Evolutionary conservation across 2,888 invertebrate species (phyloP).

Genomic region (Apamea sordens): DNA sequence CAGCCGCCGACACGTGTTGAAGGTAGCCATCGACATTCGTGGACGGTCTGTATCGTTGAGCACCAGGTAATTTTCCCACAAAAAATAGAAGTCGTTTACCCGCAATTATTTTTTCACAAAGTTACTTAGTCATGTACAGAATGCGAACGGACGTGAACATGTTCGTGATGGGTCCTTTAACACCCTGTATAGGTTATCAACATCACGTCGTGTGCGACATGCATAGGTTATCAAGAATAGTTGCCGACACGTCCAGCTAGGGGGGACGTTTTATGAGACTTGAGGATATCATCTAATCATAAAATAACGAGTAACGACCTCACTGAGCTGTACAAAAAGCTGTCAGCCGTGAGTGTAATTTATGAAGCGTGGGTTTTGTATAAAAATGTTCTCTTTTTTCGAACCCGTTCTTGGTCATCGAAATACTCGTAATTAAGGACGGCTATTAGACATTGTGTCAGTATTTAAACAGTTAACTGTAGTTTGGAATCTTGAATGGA

Average conservation of each 20-base stretch:
- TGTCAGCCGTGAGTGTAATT: constrained; percentile 6
- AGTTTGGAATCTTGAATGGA: neutral
- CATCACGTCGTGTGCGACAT: neutral
- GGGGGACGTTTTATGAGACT: constrained; percentile 40
- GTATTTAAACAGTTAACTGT: neutral
- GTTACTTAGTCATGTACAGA: neutral
- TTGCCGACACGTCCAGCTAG: constrained; percentile 15
- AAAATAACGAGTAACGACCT: constrained; percentile 28
- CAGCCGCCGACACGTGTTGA: too few species aligned
- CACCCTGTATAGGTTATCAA: neutral
- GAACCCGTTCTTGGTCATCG: neutral
- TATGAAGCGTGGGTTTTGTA: constrained; percentile 22
- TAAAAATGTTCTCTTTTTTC: neutral
- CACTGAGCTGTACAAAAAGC: neutral
- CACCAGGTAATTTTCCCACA: too few species aligned
- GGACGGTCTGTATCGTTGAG: too few species aligned
- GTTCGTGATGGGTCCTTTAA: neutral
- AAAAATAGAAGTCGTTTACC: neutral
- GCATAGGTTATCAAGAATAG: constrained; percentile 18
- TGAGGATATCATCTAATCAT: constrained; percentile 31
- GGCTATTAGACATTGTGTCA: neutral
- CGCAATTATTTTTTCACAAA: neutral
- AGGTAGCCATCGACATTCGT: too few species aligned
- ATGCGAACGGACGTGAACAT: neutral
- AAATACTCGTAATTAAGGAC: neutral